These are phyloP conservation scores for Zaprionus lineosus DNA, from an alignment of 2,888 invertebrate species.

Conservation along the genomic window DNA sequence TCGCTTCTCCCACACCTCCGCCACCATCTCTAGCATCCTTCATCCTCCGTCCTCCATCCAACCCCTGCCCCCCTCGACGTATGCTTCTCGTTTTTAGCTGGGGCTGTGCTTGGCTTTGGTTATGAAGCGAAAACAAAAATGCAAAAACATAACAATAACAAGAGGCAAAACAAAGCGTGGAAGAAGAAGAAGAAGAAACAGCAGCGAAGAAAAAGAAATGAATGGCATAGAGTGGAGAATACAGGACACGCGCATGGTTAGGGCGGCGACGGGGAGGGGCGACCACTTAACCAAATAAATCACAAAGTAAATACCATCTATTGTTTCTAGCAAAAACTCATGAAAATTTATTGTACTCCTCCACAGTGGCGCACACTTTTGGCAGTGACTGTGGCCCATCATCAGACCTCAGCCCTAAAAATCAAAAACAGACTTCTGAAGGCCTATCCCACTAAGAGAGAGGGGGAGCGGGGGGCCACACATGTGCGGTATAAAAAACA, in stretches of 20 bases:
- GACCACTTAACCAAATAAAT: conserved; percentile 71
- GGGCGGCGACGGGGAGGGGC: conserved; percentile 16
- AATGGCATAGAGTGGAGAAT: not conserved
- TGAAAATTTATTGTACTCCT: conserved; percentile 64
- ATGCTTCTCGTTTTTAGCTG: conserved; percentile 18
- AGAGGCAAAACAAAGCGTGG: conserved; percentile 22
- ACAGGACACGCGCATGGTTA: too few species aligned
- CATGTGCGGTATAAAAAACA: too few species aligned
- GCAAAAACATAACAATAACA: conserved; percentile 42
- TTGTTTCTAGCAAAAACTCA: conserved; percentile 67
- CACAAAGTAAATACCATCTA: conserved; percentile 74
- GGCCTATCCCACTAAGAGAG: too few species aligned
- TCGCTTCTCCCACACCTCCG: too few species aligned
- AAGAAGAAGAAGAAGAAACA: not conserved
- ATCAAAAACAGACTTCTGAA: not conserved
- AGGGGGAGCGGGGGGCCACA: too few species aligned
- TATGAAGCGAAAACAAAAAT: conserved; percentile 39
- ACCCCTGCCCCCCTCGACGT: too few species aligned
- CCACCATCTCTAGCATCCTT: too few species aligned
- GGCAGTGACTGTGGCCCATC: too few species aligned
- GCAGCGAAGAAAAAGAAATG: not conserved
- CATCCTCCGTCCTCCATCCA: too few species aligned
- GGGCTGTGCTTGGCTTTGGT: conserved; percentile 25
- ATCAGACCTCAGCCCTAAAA: too few species aligned
- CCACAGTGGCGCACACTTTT: too few species aligned